Base-by-base conservation (phyloP, 2,797 vertebrate species). In the Sarcoramphus papa region DNA sequence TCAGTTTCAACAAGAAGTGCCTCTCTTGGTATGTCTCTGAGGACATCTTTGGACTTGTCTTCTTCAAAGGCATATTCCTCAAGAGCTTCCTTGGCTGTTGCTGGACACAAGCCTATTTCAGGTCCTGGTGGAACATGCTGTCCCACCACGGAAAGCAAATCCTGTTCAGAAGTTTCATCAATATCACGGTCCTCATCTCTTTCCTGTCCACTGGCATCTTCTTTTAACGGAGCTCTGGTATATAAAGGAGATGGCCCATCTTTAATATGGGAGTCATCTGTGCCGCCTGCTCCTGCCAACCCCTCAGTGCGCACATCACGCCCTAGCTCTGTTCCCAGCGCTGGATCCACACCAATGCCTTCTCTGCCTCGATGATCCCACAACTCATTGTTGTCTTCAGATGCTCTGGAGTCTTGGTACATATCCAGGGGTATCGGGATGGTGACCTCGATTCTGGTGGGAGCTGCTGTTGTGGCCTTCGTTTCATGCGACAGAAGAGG, bases 121-220 rank as follows among this genome's bases (percentile, higher is more conserved):
- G 6, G 81, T 24, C 21, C 40, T 10, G 86, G 62, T 35, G 97
- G 57, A 79, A 69, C 65, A 7, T 2, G 10, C 63, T 63, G 83
- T 14, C 43, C 82, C 94, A 53, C 57, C 33, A 86, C 31, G 25
- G 92, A 74, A 50, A 86, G 53, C 35, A 96, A 94, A 59, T 28
- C 92, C 69, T 88, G 96, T 18, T 67, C 92, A 4, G 65, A 70
- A 27, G 95, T 89, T 83, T 97, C 97, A 23, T 97, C 97, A 16
- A 90, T 10, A 30, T 97, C 97, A 2, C 81, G 85, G 37, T 96
- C 98, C 96, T 97, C 95, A 40, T 97, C 97, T 7, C 91, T 59
- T 18, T 94, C 88, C 51, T 1, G 0, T 3, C 67, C 69, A 35
- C 72, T 9, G 2, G 63, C 48, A 90, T 89, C 90, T 93, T 97